Base-by-base conservation (phyloP, 2,888 invertebrate species). In the Oscheius sp. region DNA sequence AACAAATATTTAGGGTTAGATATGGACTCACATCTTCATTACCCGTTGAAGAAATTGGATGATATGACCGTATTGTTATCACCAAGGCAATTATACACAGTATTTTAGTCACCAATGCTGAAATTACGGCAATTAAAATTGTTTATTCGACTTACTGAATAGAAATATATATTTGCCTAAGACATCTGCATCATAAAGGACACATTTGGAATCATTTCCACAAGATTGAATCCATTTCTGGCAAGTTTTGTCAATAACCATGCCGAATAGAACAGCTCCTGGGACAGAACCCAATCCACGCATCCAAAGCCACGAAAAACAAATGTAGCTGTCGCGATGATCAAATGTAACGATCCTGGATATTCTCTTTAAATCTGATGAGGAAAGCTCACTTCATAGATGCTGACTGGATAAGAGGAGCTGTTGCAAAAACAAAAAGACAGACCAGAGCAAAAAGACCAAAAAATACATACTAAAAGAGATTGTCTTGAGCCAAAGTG, bases 291-390 rank as follows among this genome's bases (percentile, higher is more conserved):
- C 75, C 12, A 70, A 57, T 37, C 74, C 72, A 20, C 79, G 65
- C 79, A 80, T 80, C 70, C 71, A 78, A 6, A 80, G 46, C 79
- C 79, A 80, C 1, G 78, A 78, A 33, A 76, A 76, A 45, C 79
- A 80, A n/a, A 77, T 72, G 72, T 75, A 78, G 20, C 72, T 73
- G 53, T 80, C 79, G 5, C 79, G 68, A 42, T 79, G 79, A 33
- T 73, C 69, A 55, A 74, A 73, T 8, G 73, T 71, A 0, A 79
- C 79, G 15, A 79, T 77, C 69, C 77, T 75, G 64, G 46, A 70
- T 25, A 17, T 6, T 17, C 20, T 42, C 20, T 20, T n/a, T 37
- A n/a, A 17, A 45, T n/a, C 12, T 17, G 8, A 46, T 17, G 6
- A 45, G n/a, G n/a, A n/a, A 45, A 31, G 17, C 34, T 29, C 17